phyloP scores from a whole-genome alignment of 1,140 invertebrate species.

The Bombus waltoni region DNA sequence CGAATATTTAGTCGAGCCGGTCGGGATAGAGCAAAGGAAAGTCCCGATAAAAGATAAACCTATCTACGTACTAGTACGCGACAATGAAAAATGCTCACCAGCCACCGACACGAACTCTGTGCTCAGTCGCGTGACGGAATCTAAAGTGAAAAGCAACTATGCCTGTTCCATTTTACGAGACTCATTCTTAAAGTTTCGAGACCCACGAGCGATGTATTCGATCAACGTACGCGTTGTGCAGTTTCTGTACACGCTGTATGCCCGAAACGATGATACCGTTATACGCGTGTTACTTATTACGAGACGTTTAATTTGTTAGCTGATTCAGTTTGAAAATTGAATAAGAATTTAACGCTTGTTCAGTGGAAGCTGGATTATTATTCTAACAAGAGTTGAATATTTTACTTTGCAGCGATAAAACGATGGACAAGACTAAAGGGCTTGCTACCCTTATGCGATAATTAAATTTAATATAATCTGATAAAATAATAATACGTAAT shows the following conservation, averaged over 20 bases:
- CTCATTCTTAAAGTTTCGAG: conserved; percentile 9
- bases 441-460: too few relatives aligned
- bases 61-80: conserved; percentile 29
- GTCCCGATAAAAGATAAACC: conserved; percentile 74
- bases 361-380: too few relatives aligned
- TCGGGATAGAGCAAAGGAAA: conserved; percentile 46
- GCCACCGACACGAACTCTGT: conserved; percentile 30
- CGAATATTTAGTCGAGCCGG: conserved; percentile 60
- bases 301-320: background rate
- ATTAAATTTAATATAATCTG: too few relatives aligned
- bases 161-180: conserved; percentile 1
- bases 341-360: too few relatives aligned
- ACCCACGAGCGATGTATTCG: background rate
- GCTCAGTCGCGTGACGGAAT: conserved; percentile 51
- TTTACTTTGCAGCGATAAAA: too few relatives aligned
- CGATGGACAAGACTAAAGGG: too few relatives aligned
- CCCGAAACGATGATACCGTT: background rate
- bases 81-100: conserved; percentile 66
- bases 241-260: background rate
- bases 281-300: background rate
- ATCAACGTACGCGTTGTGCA: too few relatives aligned
- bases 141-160: conserved; percentile 33
- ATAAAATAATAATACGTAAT: too few relatives aligned
- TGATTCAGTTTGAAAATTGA: background rate
- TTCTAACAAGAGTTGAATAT: too few relatives aligned